Base-by-base conservation (phyloP, 2,113 vertebrate genomes). In the Hippolais icterina region DNA sequence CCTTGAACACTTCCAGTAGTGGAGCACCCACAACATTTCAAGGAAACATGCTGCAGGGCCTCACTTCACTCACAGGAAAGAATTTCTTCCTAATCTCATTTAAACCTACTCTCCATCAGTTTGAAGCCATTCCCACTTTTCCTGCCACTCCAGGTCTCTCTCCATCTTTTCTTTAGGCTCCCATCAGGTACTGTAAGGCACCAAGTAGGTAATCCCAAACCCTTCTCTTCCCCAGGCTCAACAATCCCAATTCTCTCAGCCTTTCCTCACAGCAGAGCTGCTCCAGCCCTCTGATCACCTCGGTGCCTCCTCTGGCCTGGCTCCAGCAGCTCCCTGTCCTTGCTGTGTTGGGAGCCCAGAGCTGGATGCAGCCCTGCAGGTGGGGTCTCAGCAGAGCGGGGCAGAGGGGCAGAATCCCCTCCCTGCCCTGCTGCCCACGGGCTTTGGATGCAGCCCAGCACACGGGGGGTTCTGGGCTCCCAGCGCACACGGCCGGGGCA, bases 191-290 rank as follows among this genome's bases (percentile, higher is more conserved):
- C 11, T 12, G 25, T 4, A 71, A 35, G 3, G 1, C 10, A 0
- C 0, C 25, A 56, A 27, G 47, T 6, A 29, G 13, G 2, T 49
- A 25, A 27, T 1, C 4, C 31, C 6, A 4, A 1, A 49, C 13
- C 3, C 11, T 9, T 9, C 17, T 27, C 25, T 31, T 2, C 5
- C 37, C 42, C 22, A 64, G 14, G 0, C 27, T 6, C 22, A 59
- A 10, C 31, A 65, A 8, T 1, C 23, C 44, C 4, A 74, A 0
- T 2, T 59, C 22, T 29, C 44, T 0, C 15, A 74, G 10, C 8
- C 37, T 50, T 57, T 23, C 22, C 59, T 57, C 42, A 2, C 2
- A 8, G 66, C 31, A 72, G 59, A 72, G 42, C 14, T 57, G 50
- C 27, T 72, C 66, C 68, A 65, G 3, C 35, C 49, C 21, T 57